phyloP scores from a whole-genome alignment of 2,113 vertebrate genomes.

The Apteryx mantelli region DNA sequence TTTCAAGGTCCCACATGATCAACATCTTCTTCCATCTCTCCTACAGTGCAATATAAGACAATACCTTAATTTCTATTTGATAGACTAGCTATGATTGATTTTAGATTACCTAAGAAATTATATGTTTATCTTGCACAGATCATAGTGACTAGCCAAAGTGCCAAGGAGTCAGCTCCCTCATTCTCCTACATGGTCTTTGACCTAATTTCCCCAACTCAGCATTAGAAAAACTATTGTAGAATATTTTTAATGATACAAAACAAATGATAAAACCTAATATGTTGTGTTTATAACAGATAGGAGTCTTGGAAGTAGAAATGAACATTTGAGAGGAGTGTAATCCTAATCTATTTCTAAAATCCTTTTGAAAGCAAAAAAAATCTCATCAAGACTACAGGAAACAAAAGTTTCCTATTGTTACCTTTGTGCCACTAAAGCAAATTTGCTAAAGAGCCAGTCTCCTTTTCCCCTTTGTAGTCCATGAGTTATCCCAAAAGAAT shows the following conservation, averaged over 20 bases:
- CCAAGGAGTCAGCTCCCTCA: background rate
- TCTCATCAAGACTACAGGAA: background rate
- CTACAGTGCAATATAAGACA: background rate
- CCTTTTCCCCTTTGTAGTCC: background rate
- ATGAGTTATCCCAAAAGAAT: background rate
- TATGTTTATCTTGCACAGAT: background rate
- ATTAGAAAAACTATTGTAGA: background rate
- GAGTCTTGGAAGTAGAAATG: background rate
- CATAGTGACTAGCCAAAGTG: background rate
- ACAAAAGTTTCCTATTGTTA: background rate
- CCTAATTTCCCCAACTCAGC: background rate
- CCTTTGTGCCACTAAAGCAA: background rate
- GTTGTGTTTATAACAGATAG: background rate
- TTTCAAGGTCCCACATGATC: background rate
- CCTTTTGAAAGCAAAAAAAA: background rate
- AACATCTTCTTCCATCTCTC: background rate
- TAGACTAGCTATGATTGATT: background rate
- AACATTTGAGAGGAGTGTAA: background rate
- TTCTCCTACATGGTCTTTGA: background rate
- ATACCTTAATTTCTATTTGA: background rate
- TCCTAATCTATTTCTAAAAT: background rate
- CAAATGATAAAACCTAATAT: background rate
- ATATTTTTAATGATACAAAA: background rate
- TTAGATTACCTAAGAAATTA: background rate
- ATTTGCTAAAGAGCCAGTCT: background rate